Conservation (phyloP, 2,113 vertebrate species). For the Marcusenius ussheri region DNA sequence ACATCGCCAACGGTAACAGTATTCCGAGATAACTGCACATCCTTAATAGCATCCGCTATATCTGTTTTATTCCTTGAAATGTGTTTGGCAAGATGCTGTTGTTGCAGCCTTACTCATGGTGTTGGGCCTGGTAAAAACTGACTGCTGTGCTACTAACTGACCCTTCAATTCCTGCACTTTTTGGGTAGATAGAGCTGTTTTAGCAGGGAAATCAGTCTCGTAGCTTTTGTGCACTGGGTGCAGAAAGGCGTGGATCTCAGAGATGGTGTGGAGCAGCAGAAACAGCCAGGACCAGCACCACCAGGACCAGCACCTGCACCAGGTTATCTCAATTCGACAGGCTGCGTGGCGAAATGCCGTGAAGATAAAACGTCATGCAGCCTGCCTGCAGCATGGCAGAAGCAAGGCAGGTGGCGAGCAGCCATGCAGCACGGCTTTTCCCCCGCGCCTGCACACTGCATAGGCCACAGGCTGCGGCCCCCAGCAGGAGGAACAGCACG, state of each 20-base stretch:
- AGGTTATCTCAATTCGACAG: slow-evolving; percentile 81
- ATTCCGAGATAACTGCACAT: slow-evolving; percentile 17
- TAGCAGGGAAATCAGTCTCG: no score
- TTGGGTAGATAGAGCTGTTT: no score
- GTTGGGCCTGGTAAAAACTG: no score
- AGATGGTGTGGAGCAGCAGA: slow-evolving; percentile 72
- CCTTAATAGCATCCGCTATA: background rate
- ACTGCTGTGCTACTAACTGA: no score
- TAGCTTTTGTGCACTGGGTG: slow-evolving; percentile 43
- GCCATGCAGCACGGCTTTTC: no score
- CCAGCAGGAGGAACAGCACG: no score
- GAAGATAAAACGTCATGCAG: slow-evolving; percentile 91
- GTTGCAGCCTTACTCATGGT: no score
- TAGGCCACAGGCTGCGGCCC: no score
- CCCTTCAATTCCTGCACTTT: no score
- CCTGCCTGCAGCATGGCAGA: slow-evolving; percentile 84
- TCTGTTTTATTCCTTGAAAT: no score
- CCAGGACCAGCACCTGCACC: slow-evolving; percentile 78
- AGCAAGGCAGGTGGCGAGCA: slow-evolving; percentile 55
- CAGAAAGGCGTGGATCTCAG: slow-evolving; percentile 81
- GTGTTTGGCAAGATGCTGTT: no score
- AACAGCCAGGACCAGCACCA: slow-evolving; percentile 26
- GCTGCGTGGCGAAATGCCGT: slow-evolving; percentile 68
- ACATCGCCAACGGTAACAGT: slow-evolving; percentile 13
- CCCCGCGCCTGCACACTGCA: no score